phyloP scores from a whole-genome alignment of 2,888 invertebrate species.

The Mimas tiliae region DNA sequence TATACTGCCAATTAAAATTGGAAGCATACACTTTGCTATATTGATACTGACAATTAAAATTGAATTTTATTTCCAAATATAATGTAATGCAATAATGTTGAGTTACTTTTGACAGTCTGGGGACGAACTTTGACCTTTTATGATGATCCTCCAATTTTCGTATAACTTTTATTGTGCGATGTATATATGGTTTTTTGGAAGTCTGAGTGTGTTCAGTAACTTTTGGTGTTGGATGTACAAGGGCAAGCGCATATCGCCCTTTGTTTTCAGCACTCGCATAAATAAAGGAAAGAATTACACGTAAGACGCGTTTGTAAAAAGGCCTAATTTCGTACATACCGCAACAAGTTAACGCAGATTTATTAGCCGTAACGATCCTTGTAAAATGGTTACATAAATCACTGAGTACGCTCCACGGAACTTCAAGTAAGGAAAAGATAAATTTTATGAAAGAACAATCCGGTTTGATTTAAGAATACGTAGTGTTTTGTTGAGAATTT shows the following conservation, averaged over 20 bases:
- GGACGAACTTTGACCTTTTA: no score
- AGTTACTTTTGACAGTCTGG: no score
- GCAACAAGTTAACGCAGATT: constrained; percentile 77
- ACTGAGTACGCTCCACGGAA: constrained; percentile 57
- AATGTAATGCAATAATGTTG: no score
- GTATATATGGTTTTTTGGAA: no score
- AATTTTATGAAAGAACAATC: constrained; percentile 43
- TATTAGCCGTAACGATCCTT: constrained; percentile 72
- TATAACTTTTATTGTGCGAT: no score
- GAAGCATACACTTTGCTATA: no score
- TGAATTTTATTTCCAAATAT: no score
- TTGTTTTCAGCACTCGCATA: constrained; percentile 35
- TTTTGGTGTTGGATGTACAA: no score
- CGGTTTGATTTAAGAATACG: constrained; percentile 15
- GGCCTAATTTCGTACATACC: constrained; percentile 58
- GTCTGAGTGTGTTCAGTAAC: no score
- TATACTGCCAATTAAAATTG: no score
- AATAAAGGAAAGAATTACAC: constrained; percentile 39
- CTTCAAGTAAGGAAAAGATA: constrained; percentile 49
- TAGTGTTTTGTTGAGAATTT: not conserved
- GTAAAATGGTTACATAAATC: constrained; percentile 73
- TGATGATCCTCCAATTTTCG: no score
- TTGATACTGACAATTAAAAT: no score
- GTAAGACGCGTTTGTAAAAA: constrained; percentile 50
- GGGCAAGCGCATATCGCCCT: not conserved